Evolutionary conservation across 2,888 invertebrate species (phyloP).

Genomic region (Synanthedon andrenaeformis): DNA sequence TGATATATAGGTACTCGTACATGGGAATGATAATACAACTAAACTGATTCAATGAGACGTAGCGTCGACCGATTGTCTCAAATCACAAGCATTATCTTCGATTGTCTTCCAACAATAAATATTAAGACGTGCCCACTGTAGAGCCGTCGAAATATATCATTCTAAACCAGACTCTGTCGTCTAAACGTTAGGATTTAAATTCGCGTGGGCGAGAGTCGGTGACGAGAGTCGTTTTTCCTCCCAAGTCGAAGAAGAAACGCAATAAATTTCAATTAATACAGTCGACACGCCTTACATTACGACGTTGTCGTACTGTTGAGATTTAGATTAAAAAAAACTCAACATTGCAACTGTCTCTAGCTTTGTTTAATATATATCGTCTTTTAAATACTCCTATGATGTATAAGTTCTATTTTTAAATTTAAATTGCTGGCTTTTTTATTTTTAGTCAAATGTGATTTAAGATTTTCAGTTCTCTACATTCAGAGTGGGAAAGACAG

Average conservation of each 20-base stretch:
- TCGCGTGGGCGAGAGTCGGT: slow-evolving; percentile 12
- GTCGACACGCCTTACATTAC: slow-evolving; percentile 46
- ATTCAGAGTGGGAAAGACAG: neutral
- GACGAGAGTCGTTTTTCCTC: slow-evolving; percentile 37
- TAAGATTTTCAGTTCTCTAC: too few species aligned
- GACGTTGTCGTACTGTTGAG: slow-evolving; percentile 49
- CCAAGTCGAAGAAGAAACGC: slow-evolving; percentile 41
- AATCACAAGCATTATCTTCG: slow-evolving; percentile 67
- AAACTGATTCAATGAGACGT: slow-evolving; percentile 55
- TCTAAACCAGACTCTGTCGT: slow-evolving; percentile 17
- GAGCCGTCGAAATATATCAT: slow-evolving; percentile 15
- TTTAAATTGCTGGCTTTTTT: neutral
- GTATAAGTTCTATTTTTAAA: slow-evolving; percentile 3
- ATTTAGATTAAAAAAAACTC: slow-evolving; percentile 34
- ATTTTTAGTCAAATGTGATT: too few species aligned
- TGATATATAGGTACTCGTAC: neutral
- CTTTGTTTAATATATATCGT: slow-evolving; percentile 5
- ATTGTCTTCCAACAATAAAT: slow-evolving; percentile 51
- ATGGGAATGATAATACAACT: slow-evolving; percentile 4
- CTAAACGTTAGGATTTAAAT: slow-evolving; percentile 17
- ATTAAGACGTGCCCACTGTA: slow-evolving; percentile 26
- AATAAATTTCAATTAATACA: slow-evolving; percentile 67
- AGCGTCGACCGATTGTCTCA: slow-evolving; percentile 54
- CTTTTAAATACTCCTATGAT: slow-evolving; percentile 9
- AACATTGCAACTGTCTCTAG: slow-evolving; percentile 10